These are phyloP conservation scores for Panthera leo DNA, from an alignment of 2,113 vertebrate genomes.

Conservation along the genomic window DNA sequence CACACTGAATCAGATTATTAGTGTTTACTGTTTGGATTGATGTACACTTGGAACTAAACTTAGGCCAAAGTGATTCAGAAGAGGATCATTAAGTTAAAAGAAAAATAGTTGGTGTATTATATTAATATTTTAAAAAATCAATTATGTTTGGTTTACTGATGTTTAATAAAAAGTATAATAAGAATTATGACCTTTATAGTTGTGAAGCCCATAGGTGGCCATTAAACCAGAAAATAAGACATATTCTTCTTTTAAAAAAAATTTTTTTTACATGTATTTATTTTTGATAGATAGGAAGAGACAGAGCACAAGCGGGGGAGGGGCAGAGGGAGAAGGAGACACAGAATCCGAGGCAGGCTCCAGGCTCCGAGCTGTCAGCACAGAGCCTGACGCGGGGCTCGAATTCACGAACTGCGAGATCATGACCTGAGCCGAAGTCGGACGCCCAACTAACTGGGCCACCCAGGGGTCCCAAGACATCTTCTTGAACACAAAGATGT, in stretches of 20 bases:
- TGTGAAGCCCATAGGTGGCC: background rate
- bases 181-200: background rate
- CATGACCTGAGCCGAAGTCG: too few species aligned
- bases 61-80: background rate
- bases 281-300: too few species aligned
- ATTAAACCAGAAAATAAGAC: background rate
- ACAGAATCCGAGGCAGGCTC: too few species aligned
- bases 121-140: conserved; percentile 26
- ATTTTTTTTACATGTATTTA: too few species aligned
- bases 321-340: too few species aligned
- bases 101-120: background rate
- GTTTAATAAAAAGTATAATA: background rate
- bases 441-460: too few species aligned
- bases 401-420: too few species aligned
- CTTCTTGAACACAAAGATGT: background rate
- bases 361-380: too few species aligned
- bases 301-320: too few species aligned
- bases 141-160: background rate
- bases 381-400: too few species aligned
- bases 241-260: background rate
- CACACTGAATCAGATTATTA: background rate
- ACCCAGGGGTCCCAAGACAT: background rate
- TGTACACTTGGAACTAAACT: background rate
- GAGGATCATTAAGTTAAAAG: background rate
- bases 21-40: background rate